These are phyloP conservation scores for Drosophila teissieri DNA, from an alignment of 1,140 invertebrate species.

Conservation along the genomic window DNA sequence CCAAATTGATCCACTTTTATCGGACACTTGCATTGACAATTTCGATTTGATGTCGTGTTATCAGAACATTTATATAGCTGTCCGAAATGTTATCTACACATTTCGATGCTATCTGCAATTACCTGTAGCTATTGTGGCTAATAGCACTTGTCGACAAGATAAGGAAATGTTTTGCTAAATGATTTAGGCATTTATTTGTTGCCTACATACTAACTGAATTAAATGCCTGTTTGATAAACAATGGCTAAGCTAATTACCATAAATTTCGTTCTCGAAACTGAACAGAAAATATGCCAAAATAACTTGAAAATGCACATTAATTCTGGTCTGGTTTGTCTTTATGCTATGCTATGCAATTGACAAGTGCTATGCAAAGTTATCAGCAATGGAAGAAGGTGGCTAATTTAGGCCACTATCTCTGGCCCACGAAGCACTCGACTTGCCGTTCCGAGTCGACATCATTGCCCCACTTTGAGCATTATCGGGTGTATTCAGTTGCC, in stretches of 20 bases:
- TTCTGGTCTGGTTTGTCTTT: too few relatives aligned
- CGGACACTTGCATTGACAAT: neutral
- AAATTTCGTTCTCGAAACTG: too few relatives aligned
- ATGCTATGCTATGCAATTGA: too few relatives aligned
- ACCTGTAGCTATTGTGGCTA: neutral
- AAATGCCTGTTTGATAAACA: neutral
- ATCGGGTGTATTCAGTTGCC: slow-evolving; percentile 11
- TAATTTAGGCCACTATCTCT: slow-evolving; percentile 11
- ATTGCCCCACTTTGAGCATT: slow-evolving; percentile 32
- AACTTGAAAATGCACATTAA: too few relatives aligned
- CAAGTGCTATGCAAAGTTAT: neutral
- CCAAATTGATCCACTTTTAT: neutral
- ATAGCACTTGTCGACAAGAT: neutral
- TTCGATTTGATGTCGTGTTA: neutral
- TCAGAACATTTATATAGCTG: neutral
- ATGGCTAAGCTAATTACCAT: too few relatives aligned
- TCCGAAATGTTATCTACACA: neutral
- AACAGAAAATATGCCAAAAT: too few relatives aligned
- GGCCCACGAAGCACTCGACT: slow-evolving; percentile 17
- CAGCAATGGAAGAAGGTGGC: neutral
- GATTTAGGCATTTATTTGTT: neutral
- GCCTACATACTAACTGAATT: neutral
- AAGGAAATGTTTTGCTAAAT: neutral
- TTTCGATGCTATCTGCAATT: slow-evolving; percentile 1
- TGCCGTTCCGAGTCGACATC: slow-evolving; percentile 19